Base-by-base conservation (phyloP, 1,140 invertebrate species). In the Teleogryllus occipitalis region DNA sequence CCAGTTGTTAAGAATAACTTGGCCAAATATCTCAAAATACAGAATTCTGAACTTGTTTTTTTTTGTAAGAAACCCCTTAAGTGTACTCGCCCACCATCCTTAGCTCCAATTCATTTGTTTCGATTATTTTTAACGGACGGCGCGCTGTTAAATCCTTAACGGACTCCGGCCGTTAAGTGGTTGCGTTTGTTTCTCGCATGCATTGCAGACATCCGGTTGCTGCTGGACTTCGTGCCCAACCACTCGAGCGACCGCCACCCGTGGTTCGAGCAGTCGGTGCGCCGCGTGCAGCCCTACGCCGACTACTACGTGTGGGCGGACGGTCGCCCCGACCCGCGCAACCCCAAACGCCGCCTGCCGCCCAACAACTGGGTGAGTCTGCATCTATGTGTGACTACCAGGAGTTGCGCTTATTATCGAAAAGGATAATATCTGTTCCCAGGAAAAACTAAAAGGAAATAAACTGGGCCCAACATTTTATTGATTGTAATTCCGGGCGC, bases 321-420 rank as follows among this genome's bases (percentile, higher is more conserved):
- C 83, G 84, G 80, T 78, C 77, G 80, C 65, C 77, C 81, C n/a
- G 80, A 84, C 80, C 83, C 84, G 47, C 83, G 84, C 7, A 81
- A 65, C 18, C 54, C 83, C 49, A 86, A 84, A 54, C 85, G 84
- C 8, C 84, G 82, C 0, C 81, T 80, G 54, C 87, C 87, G 47
- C 93, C 92, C n/a, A 95, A 93, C 83, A 93, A 93, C 84, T 95
- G 93, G 94, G 91, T 93, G 85, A 86, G 81, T 81, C 22, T 39
- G 27, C 27, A 39, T n/a, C n/a, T n/a, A n/a, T n/a, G n/a, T 39
- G 27, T 39, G 18, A n/a, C 21, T 74, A 5, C 5, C 72, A 74
- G 4, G 72, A 74, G 15, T 73, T 21, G 72, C 72, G 21, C 6
- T 18, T 73, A 18, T 3, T 73, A 21, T 73, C 15, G 21, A 4